A percentile compares a stretch with the other conserved stretches of the same genome.
Conservation (phyloP, 2,797 vertebrate species). For the Anomalospiza imberbis region DNA sequence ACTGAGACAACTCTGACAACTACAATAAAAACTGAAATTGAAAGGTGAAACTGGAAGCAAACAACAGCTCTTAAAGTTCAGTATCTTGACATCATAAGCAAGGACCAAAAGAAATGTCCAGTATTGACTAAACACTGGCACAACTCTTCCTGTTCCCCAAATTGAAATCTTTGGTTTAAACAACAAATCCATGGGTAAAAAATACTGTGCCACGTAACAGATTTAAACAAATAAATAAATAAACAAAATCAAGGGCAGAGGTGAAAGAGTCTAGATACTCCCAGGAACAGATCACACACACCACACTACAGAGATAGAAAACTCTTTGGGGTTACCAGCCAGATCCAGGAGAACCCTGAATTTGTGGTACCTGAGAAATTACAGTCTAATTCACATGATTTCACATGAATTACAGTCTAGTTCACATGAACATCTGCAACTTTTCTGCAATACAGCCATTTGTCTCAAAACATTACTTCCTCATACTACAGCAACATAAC, state of each 20-base stretch:
- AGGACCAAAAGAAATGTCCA: not conserved
- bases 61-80: not conserved
- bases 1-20: not conserved
- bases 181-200: not conserved
- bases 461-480: not conserved
- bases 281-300: not conserved
- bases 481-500: not conserved
- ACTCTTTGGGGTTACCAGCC: not conserved
- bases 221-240: not conserved
- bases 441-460: not conserved
- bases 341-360: not conserved
- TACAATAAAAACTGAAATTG: not conserved
- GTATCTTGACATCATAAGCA: not conserved
- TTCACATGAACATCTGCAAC: not conserved
- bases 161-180: not conserved
- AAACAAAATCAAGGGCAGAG: not conserved
- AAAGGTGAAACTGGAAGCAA: not conserved
- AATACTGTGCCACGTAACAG: not conserved
- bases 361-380: not conserved
- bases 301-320: not conserved
- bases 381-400: not conserved
- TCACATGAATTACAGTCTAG: no score
- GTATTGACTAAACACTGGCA: not conserved
- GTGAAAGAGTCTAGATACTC: not conserved
- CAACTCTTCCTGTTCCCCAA: not conserved